Base-by-base conservation (phyloP, 1,140 invertebrate genomes). In the Drosophila pruinosa region DNA sequence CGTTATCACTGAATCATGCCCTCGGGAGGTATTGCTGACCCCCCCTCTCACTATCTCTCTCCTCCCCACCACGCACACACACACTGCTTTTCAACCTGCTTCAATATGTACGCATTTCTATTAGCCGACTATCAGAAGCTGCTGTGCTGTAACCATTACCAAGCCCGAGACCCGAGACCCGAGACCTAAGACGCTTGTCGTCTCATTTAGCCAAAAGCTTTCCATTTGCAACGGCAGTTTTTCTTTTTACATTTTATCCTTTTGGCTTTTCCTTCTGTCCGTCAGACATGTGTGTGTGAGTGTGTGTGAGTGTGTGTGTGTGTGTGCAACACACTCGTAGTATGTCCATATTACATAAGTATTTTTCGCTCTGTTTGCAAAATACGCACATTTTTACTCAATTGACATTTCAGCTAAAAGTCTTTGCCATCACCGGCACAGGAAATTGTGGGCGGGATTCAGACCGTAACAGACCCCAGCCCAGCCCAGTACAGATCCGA, bases 311-410 rank as follows among this genome's bases (percentile, higher is more conserved):
- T 24, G 17, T 31, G 28, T 61, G 38, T 58, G 36, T 64, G 24
- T 21, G n/a, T n/a, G n/a, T n/a, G n/a, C n/a, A n/a, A n/a, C n/a
- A n/a, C n/a, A n/a, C n/a, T n/a, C n/a, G n/a, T n/a, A n/a, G 17
- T 31, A 17, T 61, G 43, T 48, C 57, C 43, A 38, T 24, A 48
- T 58, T 65, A 62, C 28, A 56, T 39, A 54, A 63, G 67, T 57
- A 71, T 71, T 59, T 58, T 65, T 50, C 63, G 53, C 61, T 59
- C 63, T 72, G 69, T 67, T 72, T 72, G 63, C 69, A 67, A 68
- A 72, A 68, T 72, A 72, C 70, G 70, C 54, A 72, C 70, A 72
- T 72, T 72, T 71, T 72, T 68, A 68, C 70, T 67, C 63, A 72
- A 72, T 72, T 72, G 70, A 72, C 70, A 72, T 72, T 68, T 72